Evolutionary conservation across 2,113 vertebrate species (phyloP).

Genomic region (Coracopsis vasa): DNA sequence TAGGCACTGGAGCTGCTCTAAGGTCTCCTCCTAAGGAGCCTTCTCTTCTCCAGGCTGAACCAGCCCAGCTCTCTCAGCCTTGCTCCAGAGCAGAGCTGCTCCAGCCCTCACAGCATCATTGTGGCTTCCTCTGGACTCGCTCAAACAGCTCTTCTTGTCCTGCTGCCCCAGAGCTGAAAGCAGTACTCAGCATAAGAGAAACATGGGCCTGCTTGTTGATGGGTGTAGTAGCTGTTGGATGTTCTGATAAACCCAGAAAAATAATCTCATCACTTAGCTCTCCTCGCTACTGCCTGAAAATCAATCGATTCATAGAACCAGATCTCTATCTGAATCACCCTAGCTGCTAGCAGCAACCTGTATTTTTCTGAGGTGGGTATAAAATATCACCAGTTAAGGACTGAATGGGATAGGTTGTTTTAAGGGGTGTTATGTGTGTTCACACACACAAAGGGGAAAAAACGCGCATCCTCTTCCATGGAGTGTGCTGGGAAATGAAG

Average conservation of each 20-base stretch:
- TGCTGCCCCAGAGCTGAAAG: background rate
- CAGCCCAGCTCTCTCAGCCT: background rate
- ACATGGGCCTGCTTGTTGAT: background rate
- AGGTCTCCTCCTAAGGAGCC: background rate
- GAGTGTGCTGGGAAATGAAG: constrained; percentile 30
- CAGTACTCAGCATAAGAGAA: background rate
- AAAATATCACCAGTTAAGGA: background rate
- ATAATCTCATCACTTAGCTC: background rate
- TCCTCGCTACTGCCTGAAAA: background rate
- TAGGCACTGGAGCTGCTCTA: background rate
- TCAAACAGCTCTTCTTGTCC: background rate
- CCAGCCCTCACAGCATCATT: background rate
- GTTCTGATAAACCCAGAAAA: background rate
- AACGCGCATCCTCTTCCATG: background rate
- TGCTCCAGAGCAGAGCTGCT: background rate
- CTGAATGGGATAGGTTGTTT: constrained; percentile 1
- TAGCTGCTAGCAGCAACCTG: background rate
- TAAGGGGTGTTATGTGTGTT: background rate
- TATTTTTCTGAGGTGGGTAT: background rate
- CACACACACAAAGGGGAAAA: background rate
- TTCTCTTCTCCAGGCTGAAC: background rate
- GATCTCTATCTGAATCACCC: background rate
- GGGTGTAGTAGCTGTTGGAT: background rate
- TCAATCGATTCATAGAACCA: background rate
- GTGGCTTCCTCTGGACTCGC: background rate